phyloP scores from a whole-genome alignment of 2,888 invertebrate species.

The Antitype chi region DNA sequence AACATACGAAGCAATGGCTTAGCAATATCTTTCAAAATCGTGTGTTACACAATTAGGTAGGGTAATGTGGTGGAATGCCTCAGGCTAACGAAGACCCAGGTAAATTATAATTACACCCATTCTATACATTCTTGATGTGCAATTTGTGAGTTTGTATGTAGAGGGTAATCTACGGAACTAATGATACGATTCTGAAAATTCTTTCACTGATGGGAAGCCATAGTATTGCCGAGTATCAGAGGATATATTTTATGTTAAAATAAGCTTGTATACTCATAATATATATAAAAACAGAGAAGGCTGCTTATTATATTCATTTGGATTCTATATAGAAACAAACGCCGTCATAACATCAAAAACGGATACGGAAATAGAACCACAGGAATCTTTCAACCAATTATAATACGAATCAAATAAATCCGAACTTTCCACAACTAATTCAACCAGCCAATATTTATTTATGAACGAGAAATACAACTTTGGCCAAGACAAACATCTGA shows the following conservation, averaged over 20 bases:
- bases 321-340: background rate
- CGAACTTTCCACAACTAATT: conserved; percentile 3
- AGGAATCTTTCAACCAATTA: conserved; percentile 15
- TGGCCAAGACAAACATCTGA: conserved; percentile 47
- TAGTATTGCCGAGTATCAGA: no score
- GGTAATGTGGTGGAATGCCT: background rate
- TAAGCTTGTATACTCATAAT: background rate
- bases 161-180: no score
- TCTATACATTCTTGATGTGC: no score
- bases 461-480: conserved; percentile 31
- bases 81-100: background rate
- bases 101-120: background rate
- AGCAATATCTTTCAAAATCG: no score
- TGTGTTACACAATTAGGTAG: no score
- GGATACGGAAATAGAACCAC: conserved; percentile 4
- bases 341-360: background rate
- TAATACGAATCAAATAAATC: conserved; percentile 6
- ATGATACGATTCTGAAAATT: background rate
- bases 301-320: no score
- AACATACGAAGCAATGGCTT: no score
- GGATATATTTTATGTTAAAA: no score
- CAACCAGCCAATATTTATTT: conserved; percentile 50
- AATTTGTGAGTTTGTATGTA: no score
- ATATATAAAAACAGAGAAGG: background rate
- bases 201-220: no score